Percentiles rank a stretch among this genome's conserved stretches.
Conservation (phyloP, 2,113 vertebrate genomes). For the Arenaria interpres region DNA sequence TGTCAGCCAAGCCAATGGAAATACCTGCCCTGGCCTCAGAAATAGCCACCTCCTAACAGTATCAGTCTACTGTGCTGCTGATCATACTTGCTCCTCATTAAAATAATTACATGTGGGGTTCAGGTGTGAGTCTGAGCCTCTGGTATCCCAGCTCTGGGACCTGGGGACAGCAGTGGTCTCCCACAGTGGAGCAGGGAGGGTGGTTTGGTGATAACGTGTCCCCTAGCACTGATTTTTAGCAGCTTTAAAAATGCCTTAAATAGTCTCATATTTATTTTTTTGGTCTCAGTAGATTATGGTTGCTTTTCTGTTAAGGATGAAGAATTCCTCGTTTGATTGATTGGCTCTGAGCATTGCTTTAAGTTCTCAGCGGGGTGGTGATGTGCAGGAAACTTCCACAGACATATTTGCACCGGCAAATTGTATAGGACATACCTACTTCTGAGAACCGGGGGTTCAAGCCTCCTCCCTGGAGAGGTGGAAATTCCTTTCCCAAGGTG, state of each 20-base stretch:
- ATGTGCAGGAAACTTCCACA: not conserved
- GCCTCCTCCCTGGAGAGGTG: not conserved
- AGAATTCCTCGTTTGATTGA: not conserved
- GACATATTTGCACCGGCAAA: not conserved
- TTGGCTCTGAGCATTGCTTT: not conserved
- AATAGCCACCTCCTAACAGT: not conserved
- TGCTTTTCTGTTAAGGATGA: not conserved
- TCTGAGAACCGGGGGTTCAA: not conserved
- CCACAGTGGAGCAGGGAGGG: not conserved
- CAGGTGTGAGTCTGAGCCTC: not conserved
- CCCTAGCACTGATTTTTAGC: not conserved
- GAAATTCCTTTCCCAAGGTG: not conserved
- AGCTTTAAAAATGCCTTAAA: not conserved
- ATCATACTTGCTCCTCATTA: not conserved
- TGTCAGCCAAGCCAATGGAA: not conserved
- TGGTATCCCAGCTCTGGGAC: not conserved
- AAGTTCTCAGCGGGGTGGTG: not conserved
- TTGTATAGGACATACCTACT: rapidly evolving
- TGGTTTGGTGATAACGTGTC: not conserved
- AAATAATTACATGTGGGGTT: not conserved
- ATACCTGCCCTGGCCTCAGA: not conserved
- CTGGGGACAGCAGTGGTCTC: not conserved
- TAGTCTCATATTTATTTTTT: not conserved
- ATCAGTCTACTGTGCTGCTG: not conserved
- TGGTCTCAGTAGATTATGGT: not conserved